phyloP scores from a whole-genome alignment of 2,113 vertebrate species.

The Pandion haliaetus region DNA sequence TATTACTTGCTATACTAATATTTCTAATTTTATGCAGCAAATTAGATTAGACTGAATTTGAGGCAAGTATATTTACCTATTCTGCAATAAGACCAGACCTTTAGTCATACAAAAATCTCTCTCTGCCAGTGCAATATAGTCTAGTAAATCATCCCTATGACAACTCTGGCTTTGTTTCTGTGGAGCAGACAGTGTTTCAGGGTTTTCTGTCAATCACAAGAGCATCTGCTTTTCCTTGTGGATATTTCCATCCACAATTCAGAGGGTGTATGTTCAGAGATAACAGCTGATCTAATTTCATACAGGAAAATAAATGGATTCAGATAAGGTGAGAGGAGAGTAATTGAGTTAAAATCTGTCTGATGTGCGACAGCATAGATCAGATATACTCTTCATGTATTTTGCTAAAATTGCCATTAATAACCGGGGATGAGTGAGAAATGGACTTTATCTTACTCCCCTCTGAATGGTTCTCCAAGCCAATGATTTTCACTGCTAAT shows the following conservation, averaged over 20 bases:
- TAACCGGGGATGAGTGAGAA: not conserved
- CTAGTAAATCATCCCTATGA: slow-evolving; percentile 31
- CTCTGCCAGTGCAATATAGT: not conserved
- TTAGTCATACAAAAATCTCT: not conserved
- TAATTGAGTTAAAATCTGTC: slow-evolving; percentile 39
- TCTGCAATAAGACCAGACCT: not conserved
- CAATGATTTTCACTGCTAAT: not conserved
- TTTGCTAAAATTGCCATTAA: slow-evolving; percentile 19
- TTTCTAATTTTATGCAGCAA: slow-evolving; percentile 7
- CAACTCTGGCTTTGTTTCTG: slow-evolving; percentile 43
- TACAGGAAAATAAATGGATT: slow-evolving; percentile 13
- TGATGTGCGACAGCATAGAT: slow-evolving; percentile 19
- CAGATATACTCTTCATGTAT: not conserved
- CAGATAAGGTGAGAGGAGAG: slow-evolving; percentile 48
- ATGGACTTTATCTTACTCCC: not conserved
- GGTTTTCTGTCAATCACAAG: slow-evolving; percentile 9
- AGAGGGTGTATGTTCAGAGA: slow-evolving; percentile 1
- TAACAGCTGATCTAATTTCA: slow-evolving; percentile 45
- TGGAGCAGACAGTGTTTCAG: not conserved
- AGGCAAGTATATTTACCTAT: not conserved
- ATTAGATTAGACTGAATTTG: not conserved
- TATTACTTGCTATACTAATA: not conserved
- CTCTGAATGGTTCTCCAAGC: not conserved
- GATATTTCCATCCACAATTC: not conserved
- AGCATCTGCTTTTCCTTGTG: slow-evolving; percentile 40